Evolutionary conservation across 1,140 invertebrate genomes (phyloP), one percentile per base, ranked within the genome.

Genomic region (Choristoneura fumiferana): DNA sequence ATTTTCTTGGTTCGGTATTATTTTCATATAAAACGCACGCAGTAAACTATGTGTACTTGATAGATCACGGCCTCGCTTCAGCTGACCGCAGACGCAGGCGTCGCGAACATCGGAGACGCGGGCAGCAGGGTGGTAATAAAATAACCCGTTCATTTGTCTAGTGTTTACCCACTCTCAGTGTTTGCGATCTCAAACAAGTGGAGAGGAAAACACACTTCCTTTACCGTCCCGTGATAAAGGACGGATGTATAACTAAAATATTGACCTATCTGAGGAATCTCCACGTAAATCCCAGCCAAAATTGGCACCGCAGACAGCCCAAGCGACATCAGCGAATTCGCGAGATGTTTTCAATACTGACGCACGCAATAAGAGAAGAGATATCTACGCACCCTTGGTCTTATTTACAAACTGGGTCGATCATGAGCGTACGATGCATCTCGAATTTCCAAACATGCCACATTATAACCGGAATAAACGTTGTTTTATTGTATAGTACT

Each of bases 241-340:
- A 59, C 73, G 81, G 79, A 85, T 73, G 71, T 85, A 79, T 74
- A 57, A 55, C 61, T 71, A 78, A 76, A 86, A 81, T 84, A 81
- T 84, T 86, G 62, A 65, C 65, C 52, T 75, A 72, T 59, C 53
- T 34, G 33, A 57, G 69, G 56, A 60, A 52, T 62, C 60, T 45
- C 61, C 43, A 52, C 52, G 58, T 40, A 4, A 34, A 35, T 49
- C 8, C 18, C 18, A 8, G n/a, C 22, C 18, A 17, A 53, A 59
- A 52, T 63, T 17, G 10, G 8, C 4, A 49, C 34, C 36, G 39
- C 22, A 12, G 10, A 54, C 15, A 12, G 34, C 57, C 54, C 33
- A 18, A 45, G 34, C 10, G 34, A 17, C 10, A 36, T 14, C 10
- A 52, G 53, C 49, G 53, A 54, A 53, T 59, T 49, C n/a, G n/a